Evolutionary conservation across 2,113 vertebrate species (phyloP).

Genomic region (Myrmecophaga tridactyla): DNA sequence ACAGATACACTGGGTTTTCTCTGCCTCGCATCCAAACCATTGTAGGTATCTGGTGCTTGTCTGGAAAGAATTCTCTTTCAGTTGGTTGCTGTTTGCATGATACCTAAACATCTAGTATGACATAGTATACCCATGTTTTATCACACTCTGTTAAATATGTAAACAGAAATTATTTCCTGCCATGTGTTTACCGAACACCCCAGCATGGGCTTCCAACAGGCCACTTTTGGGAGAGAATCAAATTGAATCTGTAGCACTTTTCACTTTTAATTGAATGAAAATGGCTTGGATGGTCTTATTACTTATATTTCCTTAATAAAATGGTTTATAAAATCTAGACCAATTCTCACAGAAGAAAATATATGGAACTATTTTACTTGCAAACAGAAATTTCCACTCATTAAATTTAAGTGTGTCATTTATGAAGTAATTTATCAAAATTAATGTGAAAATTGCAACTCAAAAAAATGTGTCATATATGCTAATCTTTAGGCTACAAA

Average conservation of each 20-base stretch:
- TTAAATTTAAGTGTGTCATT: conserved; percentile 44
- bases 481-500: conserved; percentile 7
- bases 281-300: not conserved
- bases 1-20: not conserved
- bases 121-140: not conserved
- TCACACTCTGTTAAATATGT: not conserved
- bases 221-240: not conserved
- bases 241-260: not conserved
- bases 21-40: not conserved
- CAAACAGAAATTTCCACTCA: conserved; percentile 11
- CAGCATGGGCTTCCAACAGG: not conserved
- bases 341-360: conserved; percentile 11
- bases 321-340: conserved; percentile 23
- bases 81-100: not conserved
- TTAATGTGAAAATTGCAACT: conserved; percentile 10
- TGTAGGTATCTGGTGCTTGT: not conserved
- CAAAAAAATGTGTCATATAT: not conserved
- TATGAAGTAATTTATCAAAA: conserved; percentile 1
- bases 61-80: not conserved
- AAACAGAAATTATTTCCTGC: not conserved
- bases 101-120: not conserved
- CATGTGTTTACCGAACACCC: not conserved
- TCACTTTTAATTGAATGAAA: conserved; percentile 18
- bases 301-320: conserved; percentile 10
- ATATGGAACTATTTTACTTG: not conserved